Evolutionary conservation across 1,140 invertebrate genomes (phyloP), one percentile per base, ranked within the genome.

Genomic region (Drosophila leontia): DNA sequence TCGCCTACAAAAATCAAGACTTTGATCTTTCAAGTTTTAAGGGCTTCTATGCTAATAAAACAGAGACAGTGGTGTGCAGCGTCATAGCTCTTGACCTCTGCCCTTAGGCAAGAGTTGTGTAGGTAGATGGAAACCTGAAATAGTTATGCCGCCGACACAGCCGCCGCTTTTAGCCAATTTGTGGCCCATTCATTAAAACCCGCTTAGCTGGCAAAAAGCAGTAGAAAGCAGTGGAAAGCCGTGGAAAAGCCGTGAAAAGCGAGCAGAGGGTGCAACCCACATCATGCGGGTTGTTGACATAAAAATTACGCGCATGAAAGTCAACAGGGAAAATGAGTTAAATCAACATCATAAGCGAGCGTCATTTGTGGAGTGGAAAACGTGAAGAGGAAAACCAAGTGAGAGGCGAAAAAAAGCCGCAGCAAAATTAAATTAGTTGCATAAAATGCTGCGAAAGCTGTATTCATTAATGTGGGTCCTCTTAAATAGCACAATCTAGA

Each of bases 281-380:
- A 78, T 78, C 51, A 64, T 78, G 68, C 47, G 77, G 74, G 61
- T 63, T 84, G 84, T 88, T 90, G 84, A 85, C 81, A 90, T 69
- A 81, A 68, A 90, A 84, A 88, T 88, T 88, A 88, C 85, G 85
- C 84, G 84, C 84, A 90, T 90, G 84, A 90, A 78, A 88, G 85
- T 90, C 84, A 88, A 90, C 81, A 81, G 58, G 81, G 61, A 79
- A 88, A 87, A 90, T 90, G 85, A 84, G 84, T 81, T 82, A 77
- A 87, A 76, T 76, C 82, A 90, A 88, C 85, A 88, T 62, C 76
- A 70, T 77, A 72, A 80, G 74, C 61, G 64, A 71, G 56, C 67
- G 51, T 44, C 59, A 62, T 68, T 80, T 72, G 59, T 63, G 57
- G 63, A 62, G 42, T 44, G 45, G 15, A 70, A 69, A 57, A 42